Evolutionary conservation across 2,888 invertebrate genomes (phyloP).

Genomic region (Amblyjoppa fuscipennis): DNA sequence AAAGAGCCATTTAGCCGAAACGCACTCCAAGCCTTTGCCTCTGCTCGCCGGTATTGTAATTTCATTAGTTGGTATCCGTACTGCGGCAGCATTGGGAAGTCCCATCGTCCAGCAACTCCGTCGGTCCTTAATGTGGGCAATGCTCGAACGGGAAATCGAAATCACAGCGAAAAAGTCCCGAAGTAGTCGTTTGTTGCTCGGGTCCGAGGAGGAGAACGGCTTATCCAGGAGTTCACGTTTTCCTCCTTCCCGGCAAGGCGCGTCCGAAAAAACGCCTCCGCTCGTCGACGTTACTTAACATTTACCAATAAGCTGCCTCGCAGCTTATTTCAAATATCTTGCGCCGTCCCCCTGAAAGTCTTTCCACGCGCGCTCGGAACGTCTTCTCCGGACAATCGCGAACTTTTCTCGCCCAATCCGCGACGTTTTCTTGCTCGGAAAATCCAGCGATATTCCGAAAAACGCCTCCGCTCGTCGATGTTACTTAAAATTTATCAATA

Average conservation of each 20-base stretch:
- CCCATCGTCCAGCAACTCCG: conserved; percentile 33
- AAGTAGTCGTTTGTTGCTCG: background rate
- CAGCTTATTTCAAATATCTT: conserved; percentile 24
- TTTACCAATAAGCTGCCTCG: conserved; percentile 74
- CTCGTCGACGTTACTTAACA: conserved; percentile 72
- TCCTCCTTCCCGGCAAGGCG: conserved; percentile 24
- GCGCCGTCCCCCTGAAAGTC: conserved; percentile 21
- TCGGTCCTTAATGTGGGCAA: conserved; percentile 25
- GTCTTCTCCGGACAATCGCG: conserved; percentile 52
- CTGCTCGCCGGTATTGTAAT: conserved; percentile 27
- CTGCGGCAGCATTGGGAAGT: conserved; percentile 17
- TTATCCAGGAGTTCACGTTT: conserved; percentile 7
- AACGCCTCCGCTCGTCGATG: conserved; percentile 45
- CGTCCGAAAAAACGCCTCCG: conserved; percentile 39
- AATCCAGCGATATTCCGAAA: background rate
- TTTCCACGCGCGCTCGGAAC: conserved; percentile 46
- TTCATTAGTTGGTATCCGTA: conserved; percentile 1
- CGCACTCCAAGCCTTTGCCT: conserved; percentile 11
- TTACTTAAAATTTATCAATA: conserved; percentile 78
- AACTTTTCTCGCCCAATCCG: conserved; percentile 39
- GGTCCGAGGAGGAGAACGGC: conserved; percentile 11
- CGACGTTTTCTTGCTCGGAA: conserved; percentile 38
- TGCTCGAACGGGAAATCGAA: conserved; percentile 24
- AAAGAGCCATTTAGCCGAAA: conserved; percentile 11
- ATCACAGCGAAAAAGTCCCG: background rate